Base-by-base conservation (phyloP, 2,888 invertebrate species). In the Balanococcus diminutus region DNA sequence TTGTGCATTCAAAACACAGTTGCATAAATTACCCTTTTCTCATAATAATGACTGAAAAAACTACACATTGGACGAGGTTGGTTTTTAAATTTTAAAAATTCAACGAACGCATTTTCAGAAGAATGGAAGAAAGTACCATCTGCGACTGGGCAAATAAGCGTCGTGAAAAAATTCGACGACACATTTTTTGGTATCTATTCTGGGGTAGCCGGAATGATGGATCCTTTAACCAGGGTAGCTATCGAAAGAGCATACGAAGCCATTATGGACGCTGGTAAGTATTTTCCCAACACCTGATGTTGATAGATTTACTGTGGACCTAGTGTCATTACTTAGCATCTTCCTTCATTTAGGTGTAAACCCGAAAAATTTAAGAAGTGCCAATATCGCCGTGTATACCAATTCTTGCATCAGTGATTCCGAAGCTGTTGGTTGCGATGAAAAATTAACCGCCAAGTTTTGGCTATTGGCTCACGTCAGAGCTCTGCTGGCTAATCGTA, bases 381-480 rank as follows among this genome's bases (percentile, higher is more conserved):
- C 89, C 86, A 89, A 90, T 84, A 89, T 91, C 31, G 91, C 90
- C 11, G 90, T 91, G 14, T 90, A 90, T 84, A 90, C 90, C 88
- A 90, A 90, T 5, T 91, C 91, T 0, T 89, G 90, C 14, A 88
- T 91, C 39, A 91, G 91, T 81, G 91, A 91, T 88, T 91, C 91
- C 79, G 91, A 91, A 87, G 88, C 88, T 56, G 81, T 87, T 11
- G 87, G 87, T 36, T 84, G 88, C 19, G 87, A 88, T 75, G 87
- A 87, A 8, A 87, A 87, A 36, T 87, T 87, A 42, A 87, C 86
- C 16, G 87, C 87, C 25, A 94, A 94, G 42, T 94, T 94, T 90
- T 92, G 92, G 83, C 91, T 94, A 88, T 93, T 93, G 84, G 94
- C 94, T 1, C 94, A 94, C 88, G 91, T 91, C 82, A 89, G 92